These are phyloP conservation scores for Amiota minor DNA, from an alignment of 2,888 invertebrate species.

Conservation along the genomic window DNA sequence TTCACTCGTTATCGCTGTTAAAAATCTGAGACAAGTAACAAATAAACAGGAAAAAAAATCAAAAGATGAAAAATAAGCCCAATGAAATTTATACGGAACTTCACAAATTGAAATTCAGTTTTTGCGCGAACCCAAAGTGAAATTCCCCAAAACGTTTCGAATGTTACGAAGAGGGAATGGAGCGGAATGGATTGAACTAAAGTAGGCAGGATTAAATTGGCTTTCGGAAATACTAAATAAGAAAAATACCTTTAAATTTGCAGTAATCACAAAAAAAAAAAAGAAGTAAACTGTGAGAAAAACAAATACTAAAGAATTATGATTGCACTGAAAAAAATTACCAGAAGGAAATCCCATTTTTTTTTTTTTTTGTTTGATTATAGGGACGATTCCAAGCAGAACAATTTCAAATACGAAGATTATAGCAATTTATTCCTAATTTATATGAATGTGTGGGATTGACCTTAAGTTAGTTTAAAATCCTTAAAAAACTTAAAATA, in stretches of 20 bases:
- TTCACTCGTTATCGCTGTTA: conserved; percentile 53
- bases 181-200: background rate
- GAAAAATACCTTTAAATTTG: conserved; percentile 31
- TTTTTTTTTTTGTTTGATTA: background rate
- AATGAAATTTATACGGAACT: conserved; percentile 57
- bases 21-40: conserved; percentile 59
- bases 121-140: conserved; percentile 48
- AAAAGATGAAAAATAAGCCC: conserved; percentile 33
- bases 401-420: no score
- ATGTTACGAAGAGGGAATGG: background rate
- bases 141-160: conserved; percentile 29
- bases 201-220: conserved; percentile 52
- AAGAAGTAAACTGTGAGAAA: conserved; percentile 5
- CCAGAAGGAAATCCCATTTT: background rate
- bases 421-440: no score
- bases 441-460: no score
- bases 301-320: conserved; percentile 25
- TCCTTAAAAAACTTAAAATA: no score
- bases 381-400: no score
- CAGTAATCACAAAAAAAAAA: background rate
- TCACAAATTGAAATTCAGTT: conserved; percentile 67
- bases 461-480: no score
- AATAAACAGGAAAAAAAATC: conserved; percentile 59
- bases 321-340: conserved; percentile 14
- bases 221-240: conserved; percentile 61